Base-by-base conservation (phyloP, 37 sponge, comb jelly and placozoan genomes). In the Geodia barretti region DNA sequence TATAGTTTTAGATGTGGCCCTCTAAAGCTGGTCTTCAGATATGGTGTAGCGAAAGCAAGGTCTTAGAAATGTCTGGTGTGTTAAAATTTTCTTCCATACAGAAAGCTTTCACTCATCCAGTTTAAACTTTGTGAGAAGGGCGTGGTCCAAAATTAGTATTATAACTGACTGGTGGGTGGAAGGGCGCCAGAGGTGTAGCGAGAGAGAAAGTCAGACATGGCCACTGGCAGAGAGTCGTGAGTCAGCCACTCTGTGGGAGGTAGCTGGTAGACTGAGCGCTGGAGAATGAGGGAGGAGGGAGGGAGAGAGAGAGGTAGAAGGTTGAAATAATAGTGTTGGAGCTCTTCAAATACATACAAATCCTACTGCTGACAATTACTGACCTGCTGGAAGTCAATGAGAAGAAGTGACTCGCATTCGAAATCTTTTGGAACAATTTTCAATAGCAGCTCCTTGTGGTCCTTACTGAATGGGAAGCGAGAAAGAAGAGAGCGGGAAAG, bases 211-310 rank as follows among this genome's bases (percentile, higher is more conserved):
- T 47, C 54, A 7, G 7, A 14, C 7, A 47, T 17, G 14, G 54
- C 54, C 54, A 47, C 54, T 17, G 11, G 11, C 54, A 47, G 54
- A 47, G 54, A 47, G 11, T 17, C 14, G 11, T 47, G 54, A 17
- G 11, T 14, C 54, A 17, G 54, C 54, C 54, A 47, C 54, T 77
- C 39, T 8, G 30, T 39, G 20, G 59, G 41, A 43, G 74, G 75
- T 32, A 74, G 73, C 30, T 60, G 75, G 58, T 60, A 74, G 1
- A 83, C 62, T 4, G 75, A 40, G 23, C 32, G 66, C 70, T 70
- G 64, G 29, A 14, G 11, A 47, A 47, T 17, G 64, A 58, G 3
- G 54, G 64, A 7, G 71, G 61, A 40, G 41, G 20, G 9, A 40
- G 58, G 2, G n/a, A 3, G 24, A 74, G 23, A 3, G 11, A 74